These are phyloP conservation scores for pig (Sus scrofa) DNA, from an alignment of 2,113 vertebrate genomes.

Conservation along the genomic window DNA sequence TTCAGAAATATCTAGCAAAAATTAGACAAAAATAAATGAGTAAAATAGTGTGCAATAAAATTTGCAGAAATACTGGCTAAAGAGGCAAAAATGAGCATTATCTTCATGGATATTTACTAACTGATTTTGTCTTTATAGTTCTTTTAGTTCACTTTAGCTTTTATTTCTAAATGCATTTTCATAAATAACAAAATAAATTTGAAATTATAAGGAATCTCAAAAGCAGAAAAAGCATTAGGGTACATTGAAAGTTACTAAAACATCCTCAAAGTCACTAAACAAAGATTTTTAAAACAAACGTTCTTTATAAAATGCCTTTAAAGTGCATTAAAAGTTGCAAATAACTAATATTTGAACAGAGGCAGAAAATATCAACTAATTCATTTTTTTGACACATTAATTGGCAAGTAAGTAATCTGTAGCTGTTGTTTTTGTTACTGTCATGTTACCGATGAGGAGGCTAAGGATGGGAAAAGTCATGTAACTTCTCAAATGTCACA, in stretches of 20 bases:
- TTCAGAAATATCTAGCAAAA: not conserved
- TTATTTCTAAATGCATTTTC: slow-evolving; percentile 49
- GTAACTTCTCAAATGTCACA: not conserved
- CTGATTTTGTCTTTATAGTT: not conserved
- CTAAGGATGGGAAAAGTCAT: not conserved
- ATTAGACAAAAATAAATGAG: not conserved
- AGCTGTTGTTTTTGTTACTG: not conserved
- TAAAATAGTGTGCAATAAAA: not conserved
- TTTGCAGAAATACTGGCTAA: not conserved
- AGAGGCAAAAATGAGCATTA: not conserved
- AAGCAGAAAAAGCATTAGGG: not conserved
- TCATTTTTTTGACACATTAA: not conserved
- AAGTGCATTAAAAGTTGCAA: not conserved
- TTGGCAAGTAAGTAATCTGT: not conserved
- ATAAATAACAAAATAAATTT: not conserved
- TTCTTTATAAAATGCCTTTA: slow-evolving; percentile 2
- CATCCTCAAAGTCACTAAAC: not conserved
- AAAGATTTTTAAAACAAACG: not conserved
- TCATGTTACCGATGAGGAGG: not conserved
- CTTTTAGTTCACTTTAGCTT: not conserved
- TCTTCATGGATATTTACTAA: not conserved
- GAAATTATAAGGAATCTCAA: not conserved
- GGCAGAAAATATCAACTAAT: not conserved
- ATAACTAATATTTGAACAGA: not conserved
- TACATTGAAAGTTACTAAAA: not conserved